Evolutionary conservation across 2,797 vertebrate species (phyloP), one percentile per base, ranked within the genome.

Genomic region (Cetoscarus ocellatus): DNA sequence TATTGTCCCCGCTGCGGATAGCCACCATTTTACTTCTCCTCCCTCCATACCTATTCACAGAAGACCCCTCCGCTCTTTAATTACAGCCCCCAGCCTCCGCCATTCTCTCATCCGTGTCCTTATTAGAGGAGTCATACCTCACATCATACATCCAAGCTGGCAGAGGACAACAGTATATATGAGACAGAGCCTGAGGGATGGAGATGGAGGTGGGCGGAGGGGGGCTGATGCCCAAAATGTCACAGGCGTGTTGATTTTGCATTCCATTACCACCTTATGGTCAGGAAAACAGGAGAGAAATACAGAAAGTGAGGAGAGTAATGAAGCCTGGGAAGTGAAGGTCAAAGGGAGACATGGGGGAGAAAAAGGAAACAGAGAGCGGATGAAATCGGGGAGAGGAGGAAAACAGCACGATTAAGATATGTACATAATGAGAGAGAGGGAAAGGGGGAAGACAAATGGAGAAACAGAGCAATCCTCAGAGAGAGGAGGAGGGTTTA

Each of bases 31-130:
- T 86, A 82, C 80, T 73, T 61, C 79, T 82, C 72, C 67, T 67
- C 79, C 64, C 61, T 67, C 61, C 62, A 67, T 72, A 78, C 81
- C 80, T 88, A 87, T 87, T 85, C 84, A 86, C 68, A 42, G 13
- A 27, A 77, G 82, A 86, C 83, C 88, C 85, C 77, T 67, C 63
- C 13, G 50, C 70, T 87, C 80, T 93, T 91, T 93, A 93, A 93
- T 93, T 92, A 89, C 83, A 90, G 83, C 86, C 85, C 77, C 76
- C 77, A 74, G 81, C 78, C 66, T 82, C 72, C 27, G 82, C 73
- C 78, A 69, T 83, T 76, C 71, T 78, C 79, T 84, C 78, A 83
- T 79, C 77, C 77, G 77, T 85, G 81, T 88, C 86, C 84, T 88
- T 81, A 87, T 86, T 88, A 90, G 67, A 75, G 45, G 61, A 78